Evolutionary conservation across 2,113 vertebrate species (phyloP).

Genomic region (Phasianus colchicus): DNA sequence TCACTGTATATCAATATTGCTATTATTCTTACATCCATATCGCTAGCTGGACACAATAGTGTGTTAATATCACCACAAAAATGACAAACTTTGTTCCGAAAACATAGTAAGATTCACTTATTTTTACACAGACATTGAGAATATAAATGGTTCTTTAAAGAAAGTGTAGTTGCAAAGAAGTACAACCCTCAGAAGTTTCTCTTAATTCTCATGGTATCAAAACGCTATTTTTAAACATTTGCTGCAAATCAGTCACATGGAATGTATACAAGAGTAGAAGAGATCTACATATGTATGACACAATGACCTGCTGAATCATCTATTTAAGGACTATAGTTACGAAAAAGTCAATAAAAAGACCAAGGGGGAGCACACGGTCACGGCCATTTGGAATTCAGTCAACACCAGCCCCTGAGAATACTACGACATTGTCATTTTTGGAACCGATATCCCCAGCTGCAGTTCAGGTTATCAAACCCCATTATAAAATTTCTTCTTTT

Average conservation of each 20-base stretch:
- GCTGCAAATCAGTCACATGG: background rate
- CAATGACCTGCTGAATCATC: fast-evolving
- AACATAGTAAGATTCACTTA: background rate
- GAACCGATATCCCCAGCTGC: background rate
- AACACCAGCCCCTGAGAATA: background rate
- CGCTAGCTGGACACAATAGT: background rate
- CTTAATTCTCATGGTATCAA: background rate
- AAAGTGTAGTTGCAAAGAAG: background rate
- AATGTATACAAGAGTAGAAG: background rate
- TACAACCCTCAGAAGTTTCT: background rate
- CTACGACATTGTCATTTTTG: background rate
- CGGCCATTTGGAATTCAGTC: background rate
- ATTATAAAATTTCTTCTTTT: background rate
- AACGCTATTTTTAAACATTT: background rate
- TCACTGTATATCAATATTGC: background rate
- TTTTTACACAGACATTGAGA: background rate
- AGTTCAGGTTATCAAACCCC: background rate
- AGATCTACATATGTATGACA: fast-evolving
- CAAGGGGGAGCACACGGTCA: background rate
- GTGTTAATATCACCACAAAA: background rate
- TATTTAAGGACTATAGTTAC: background rate
- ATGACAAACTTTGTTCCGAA: background rate
- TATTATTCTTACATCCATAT: background rate
- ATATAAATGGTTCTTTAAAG: background rate
- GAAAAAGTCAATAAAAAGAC: background rate